phyloP scores from a whole-genome alignment of 37 sponge, comb jelly and placozoan species.

The Lycopodina hypogea region DNA sequence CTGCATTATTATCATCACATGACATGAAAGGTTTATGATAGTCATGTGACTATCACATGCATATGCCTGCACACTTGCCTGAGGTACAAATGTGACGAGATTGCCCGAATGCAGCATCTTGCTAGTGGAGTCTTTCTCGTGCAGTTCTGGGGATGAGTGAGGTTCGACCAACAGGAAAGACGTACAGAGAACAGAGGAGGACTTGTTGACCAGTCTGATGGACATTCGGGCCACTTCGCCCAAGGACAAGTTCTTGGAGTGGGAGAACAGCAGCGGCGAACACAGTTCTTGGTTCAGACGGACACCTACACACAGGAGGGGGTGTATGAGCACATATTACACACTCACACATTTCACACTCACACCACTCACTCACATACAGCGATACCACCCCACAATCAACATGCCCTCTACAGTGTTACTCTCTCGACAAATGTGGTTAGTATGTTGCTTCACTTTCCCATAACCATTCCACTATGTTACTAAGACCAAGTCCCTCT shows the following conservation, averaged over 20 bases:
- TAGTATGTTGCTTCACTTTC: too few species aligned
- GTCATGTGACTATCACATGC: not conserved
- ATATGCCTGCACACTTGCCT: not conserved
- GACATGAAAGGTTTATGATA: not conserved
- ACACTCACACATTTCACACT: not conserved
- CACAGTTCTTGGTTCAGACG: not conserved
- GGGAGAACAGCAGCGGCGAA: not conserved
- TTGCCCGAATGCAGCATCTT: constrained; percentile 12
- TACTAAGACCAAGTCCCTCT: too few species aligned
- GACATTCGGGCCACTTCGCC: constrained; percentile 6
- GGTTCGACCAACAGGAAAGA: constrained; percentile 26
- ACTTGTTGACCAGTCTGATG: constrained; percentile 22
- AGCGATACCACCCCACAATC: too few species aligned
- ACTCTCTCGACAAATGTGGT: too few species aligned
- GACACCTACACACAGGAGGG: not conserved
- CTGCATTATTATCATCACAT: too few species aligned
- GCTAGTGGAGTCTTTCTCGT: constrained; percentile 1
- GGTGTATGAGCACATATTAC: too few species aligned
- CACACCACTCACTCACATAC: too few species aligned
- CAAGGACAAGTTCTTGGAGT: not conserved
- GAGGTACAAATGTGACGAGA: constrained; percentile 1
- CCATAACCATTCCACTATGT: too few species aligned
- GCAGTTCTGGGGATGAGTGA: constrained; percentile 13
- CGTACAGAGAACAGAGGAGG: not conserved
- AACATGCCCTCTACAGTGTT: too few species aligned